A percentile compares a stretch with the other conserved stretches of the same genome.
phyloP scores from a whole-genome alignment of 2,888 invertebrate genomes.

The Seladonia tumulorum region DNA sequence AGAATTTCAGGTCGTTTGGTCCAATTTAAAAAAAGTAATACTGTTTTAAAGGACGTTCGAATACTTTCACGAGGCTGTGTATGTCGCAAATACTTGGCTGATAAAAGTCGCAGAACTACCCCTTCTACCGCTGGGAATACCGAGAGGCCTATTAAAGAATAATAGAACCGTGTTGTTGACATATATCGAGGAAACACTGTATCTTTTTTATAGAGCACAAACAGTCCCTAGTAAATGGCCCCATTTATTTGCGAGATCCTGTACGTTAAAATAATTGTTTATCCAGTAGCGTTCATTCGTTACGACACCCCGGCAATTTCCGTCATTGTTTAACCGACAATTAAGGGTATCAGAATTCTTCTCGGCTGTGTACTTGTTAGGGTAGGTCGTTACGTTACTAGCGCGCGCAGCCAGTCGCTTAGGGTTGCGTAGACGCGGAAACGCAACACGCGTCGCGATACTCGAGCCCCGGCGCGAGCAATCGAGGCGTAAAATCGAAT shows the following conservation, averaged over 20 bases:
- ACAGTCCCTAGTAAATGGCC: neutral
- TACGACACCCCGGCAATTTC: neutral
- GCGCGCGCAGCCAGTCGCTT: neutral
- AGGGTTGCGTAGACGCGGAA: neutral
- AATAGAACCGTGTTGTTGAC: no score
- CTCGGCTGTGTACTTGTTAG: slow-evolving; percentile 7
- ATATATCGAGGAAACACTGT: no score
- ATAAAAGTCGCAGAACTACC: no score
- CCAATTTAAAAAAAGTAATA: no score
- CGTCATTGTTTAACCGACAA: slow-evolving; percentile 6
- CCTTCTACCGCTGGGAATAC: no score
- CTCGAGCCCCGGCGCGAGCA: slow-evolving; percentile 63
- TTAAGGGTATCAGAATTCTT: slow-evolving; percentile 22
- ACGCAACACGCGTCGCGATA: neutral
- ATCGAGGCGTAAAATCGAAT: slow-evolving; percentile 79
- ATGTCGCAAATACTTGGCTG: no score
- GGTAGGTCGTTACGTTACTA: slow-evolving; percentile 6
- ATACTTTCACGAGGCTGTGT: no score
- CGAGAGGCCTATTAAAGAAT: no score
- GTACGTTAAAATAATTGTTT: neutral
- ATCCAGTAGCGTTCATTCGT: neutral
- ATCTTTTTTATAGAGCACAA: no score
- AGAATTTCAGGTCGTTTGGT: no score
- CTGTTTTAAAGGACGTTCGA: no score
- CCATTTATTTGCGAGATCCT: neutral